Base-by-base conservation (phyloP, 2,113 vertebrate species). In the Engraulis encrasicolus region DNA sequence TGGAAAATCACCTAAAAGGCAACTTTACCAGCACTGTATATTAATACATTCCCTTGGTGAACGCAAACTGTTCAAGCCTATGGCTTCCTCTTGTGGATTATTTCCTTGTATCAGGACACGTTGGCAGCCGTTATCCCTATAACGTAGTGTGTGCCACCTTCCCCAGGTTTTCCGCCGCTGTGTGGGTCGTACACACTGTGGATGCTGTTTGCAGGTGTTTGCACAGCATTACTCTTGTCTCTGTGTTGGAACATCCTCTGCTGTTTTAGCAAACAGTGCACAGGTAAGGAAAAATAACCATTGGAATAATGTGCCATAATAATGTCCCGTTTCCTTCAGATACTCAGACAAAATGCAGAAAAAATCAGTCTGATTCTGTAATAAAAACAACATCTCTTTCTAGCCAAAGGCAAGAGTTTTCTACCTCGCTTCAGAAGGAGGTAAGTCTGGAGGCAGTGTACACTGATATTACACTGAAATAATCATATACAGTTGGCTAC, bases 221-320 rank as follows among this genome's bases (percentile, higher is more conserved):
- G 6, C 3, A 0, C 0, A 17, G 0, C 86, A 2, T 87, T 95
- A 58, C 0, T 89, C 38, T 0, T 94, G 40, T 95, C 92, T 6
- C 31, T 94, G 6, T 85, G 37, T 78, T 85, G 77, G 66, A 94
- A 94, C 84, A 81, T 95, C 61, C 49, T 87, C 18, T 94, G 23
- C 45, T 95, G 89, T 52, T 0, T 88, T 2, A 85, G 78, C 48
- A 92, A 88, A 89, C 79, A 9, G 36, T 79, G 48, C 37, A 74
- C 90, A 93, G 94, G 94, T 95, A 91, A 89, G 81, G 37, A 6
- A 37, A 0, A 36, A 11, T 20, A 61, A 50, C 66, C 6, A 37
- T 36, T 14, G n/a, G n/a, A n/a, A n/a, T n/a, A n/a, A n/a, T n/a
- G n/a, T n/a, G n/a, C n/a, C n/a, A n/a, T n/a, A n/a, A n/a, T n/a